These are phyloP conservation scores for Exocentrus adspersus DNA, from an alignment of 2,888 invertebrate genomes.

Conservation along the genomic window DNA sequence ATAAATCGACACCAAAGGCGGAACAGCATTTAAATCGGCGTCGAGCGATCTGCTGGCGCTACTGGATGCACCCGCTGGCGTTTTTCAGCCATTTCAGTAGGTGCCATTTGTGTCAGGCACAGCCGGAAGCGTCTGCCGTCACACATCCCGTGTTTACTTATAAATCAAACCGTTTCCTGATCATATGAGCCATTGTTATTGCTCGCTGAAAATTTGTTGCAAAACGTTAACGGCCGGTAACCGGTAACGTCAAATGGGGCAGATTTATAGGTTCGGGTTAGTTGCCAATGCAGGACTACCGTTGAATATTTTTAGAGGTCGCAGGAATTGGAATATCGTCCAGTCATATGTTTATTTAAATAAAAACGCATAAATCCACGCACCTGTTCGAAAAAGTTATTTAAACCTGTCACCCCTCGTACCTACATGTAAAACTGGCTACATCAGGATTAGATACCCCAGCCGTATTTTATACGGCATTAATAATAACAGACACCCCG, in stretches of 20 bases:
- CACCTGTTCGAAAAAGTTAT: conserved; percentile 14
- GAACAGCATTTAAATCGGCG: conserved; percentile 30
- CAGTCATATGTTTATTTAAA: too few relatives aligned
- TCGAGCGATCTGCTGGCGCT: conserved; percentile 46
- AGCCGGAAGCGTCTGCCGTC: conserved; percentile 51
- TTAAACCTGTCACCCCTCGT: conserved; percentile 16
- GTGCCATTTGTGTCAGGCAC: conserved; percentile 53
- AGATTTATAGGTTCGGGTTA: conserved; percentile 38
- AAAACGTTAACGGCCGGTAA: conserved; percentile 41
- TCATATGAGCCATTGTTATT: conserved; percentile 53
- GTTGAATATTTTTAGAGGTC: too few relatives aligned
- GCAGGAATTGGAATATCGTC: too few relatives aligned
- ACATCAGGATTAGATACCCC: neutral
- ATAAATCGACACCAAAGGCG: conserved; percentile 44
- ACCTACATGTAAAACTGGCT: conserved; percentile 17
- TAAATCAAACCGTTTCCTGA: conserved; percentile 57
- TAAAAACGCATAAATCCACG: conserved; percentile 2
- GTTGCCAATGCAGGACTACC: too few relatives aligned
- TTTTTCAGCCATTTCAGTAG: conserved; percentile 52
- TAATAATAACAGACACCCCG: conserved; percentile 25
- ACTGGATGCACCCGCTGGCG: conserved; percentile 32
- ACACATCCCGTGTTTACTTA: conserved; percentile 50
- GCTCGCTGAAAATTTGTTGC: conserved; percentile 54
- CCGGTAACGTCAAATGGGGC: conserved; percentile 29
- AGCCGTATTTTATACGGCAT: conserved; percentile 19